A percentile compares a stretch with the other conserved stretches of the same genome.
Evolutionary conservation across 2,888 invertebrate genomes (phyloP).

Genomic region (Acanthosepion lycidas): DNA sequence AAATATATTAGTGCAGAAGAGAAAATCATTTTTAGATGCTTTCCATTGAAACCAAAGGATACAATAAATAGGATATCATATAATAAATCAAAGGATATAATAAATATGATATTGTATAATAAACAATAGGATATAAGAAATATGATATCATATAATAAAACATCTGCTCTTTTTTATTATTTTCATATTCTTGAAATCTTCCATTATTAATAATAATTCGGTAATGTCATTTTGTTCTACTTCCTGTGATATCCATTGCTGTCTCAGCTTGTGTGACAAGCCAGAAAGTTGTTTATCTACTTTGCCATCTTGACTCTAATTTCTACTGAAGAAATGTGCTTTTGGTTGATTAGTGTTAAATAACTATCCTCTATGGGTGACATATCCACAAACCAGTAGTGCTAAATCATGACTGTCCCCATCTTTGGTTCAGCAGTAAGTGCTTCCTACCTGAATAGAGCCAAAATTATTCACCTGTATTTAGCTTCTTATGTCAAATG

Average conservation of each 20-base stretch:
- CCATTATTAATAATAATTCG: too few species aligned
- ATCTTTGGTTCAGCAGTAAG: background rate
- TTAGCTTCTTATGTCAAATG: background rate
- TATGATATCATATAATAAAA: too few species aligned
- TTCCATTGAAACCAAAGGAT: too few species aligned
- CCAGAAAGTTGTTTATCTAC: background rate
- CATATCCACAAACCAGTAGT: background rate
- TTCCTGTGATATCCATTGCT: background rate
- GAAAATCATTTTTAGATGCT: too few species aligned
- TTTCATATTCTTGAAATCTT: too few species aligned
- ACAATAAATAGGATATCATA: too few species aligned
- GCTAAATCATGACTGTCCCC: background rate
- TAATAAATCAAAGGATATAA: too few species aligned
- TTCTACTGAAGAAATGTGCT: background rate
- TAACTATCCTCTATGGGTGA: background rate
- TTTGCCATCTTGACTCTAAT: background rate
- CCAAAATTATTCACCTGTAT: background rate
- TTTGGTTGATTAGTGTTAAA: background rate
- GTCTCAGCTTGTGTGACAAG: background rate
- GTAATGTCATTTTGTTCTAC: too few species aligned
- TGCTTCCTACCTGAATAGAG: background rate
- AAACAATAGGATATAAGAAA: too few species aligned
- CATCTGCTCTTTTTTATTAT: too few species aligned
- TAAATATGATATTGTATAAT: too few species aligned
- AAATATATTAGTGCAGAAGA: too few species aligned